Base-by-base conservation (phyloP, 92 coral and sea anemone species). In the Actinernus sp. region DNA sequence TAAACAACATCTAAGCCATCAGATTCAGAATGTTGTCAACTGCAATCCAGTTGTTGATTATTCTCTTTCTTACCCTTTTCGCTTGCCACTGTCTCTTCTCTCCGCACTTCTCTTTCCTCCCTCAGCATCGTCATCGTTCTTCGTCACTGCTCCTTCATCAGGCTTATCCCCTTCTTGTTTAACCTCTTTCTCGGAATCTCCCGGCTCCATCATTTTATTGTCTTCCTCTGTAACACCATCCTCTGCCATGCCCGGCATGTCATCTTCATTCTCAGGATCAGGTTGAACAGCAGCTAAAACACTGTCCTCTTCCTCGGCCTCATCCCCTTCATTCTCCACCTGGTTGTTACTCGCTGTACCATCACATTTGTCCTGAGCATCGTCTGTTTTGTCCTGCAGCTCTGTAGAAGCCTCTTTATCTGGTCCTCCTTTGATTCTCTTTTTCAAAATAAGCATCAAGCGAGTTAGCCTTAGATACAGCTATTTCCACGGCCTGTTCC, bases 381-480 rank as follows among this genome's bases (percentile, higher is more conserved):
- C 52, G 22, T 49, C 58, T 41, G 9, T 13, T 26, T 39, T 49
- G 18, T 43, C 66, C 33, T 10, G 7, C 27, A 26, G 14, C 13
- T 76, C 68, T n/a, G n/a, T n/a, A n/a, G n/a, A n/a, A n/a, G n/a
- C n/a, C n/a, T n/a, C n/a, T n/a, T n/a, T 41, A 25, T 61, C 37
- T 1, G 52, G 3, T 11, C 50, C 50, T 17, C 13, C 50, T 44
- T 24, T 44, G 17, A 39, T 36, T 14, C 63, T 57, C 63, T 1
- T 61, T 40, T 18, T 32, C 33, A 21, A 24, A 31, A 16, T 61
- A 24, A 27, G 40, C 31, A 61, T 8, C 68, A 40, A 40, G 51
- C 40, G 36, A 28, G 10, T 61, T 61, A 16, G 32, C 29, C n/a
- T 61, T 39, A 40, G 54, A 61, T 2, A 26, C 26, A 16, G 40